A percentile compares a stretch with the other conserved stretches of the same genome.
Conservation (phyloP, 2,797 vertebrate species). For the Podargus strigoides region DNA sequence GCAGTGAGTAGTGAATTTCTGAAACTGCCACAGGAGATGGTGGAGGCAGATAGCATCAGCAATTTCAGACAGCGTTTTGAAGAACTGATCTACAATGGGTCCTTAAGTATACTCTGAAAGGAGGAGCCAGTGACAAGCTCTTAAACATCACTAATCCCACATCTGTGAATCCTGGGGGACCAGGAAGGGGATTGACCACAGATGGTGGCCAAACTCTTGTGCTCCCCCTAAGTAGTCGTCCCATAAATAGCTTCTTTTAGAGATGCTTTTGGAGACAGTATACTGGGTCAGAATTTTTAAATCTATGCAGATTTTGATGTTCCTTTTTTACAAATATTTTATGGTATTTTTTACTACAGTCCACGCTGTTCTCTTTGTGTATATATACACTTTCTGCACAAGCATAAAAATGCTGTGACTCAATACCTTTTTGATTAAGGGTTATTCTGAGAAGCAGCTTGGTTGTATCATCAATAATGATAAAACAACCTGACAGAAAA, state of each 20-base stretch:
- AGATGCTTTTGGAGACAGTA: background rate
- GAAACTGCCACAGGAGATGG: background rate
- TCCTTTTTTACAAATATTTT: background rate
- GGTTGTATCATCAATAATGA: background rate
- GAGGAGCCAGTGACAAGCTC: background rate
- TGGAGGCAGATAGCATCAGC: background rate
- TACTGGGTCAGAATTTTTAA: background rate
- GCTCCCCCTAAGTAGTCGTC: background rate
- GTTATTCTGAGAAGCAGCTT: background rate
- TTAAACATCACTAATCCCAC: background rate
- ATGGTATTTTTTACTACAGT: background rate
- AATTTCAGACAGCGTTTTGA: background rate
- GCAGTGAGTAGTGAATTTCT: background rate
- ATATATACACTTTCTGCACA: too few relatives aligned
- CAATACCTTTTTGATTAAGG: background rate
- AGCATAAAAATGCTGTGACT: background rate
- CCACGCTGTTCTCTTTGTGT: background rate
- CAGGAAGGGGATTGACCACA: background rate
- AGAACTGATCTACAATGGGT: background rate
- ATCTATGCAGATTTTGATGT: background rate
- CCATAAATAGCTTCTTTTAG: background rate
- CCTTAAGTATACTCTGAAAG: background rate
- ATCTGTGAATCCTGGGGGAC: background rate
- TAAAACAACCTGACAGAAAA: background rate
- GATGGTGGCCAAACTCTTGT: background rate